These are phyloP conservation scores for Cepaea hortensis DNA, from an alignment of 2,888 invertebrate species.

Conservation along the genomic window DNA sequence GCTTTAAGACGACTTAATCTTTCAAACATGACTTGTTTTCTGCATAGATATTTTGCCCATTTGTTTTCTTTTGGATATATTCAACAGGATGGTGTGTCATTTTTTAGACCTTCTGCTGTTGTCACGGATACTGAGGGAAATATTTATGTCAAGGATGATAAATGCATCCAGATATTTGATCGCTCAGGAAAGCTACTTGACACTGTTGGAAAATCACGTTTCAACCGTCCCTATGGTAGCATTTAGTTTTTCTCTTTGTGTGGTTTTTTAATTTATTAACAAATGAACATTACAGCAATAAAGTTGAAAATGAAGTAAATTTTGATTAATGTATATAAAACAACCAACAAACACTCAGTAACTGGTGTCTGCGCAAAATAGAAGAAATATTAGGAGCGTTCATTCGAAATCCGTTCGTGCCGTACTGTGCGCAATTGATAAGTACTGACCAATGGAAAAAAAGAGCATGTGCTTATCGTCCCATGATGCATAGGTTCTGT, in stretches of 20 bases:
- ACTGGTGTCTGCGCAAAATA: too few species aligned
- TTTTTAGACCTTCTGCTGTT: constrained; percentile 67
- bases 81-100: constrained; percentile 23
- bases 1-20: too few species aligned
- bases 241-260: background rate
- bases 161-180: constrained; percentile 61
- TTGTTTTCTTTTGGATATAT: background rate
- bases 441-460: too few species aligned
- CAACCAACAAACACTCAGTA: too few species aligned
- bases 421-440: too few species aligned
- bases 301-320: too few species aligned
- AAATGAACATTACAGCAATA: background rate
- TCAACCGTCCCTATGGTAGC: constrained; percentile 65
- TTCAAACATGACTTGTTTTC: background rate
- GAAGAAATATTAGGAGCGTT: too few species aligned
- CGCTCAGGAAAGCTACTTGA: constrained; percentile 52
- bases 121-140: constrained; percentile 61
- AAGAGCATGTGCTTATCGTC: too few species aligned
- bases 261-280: background rate
- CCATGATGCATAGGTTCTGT: too few species aligned
- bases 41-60: background rate
- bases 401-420: too few species aligned
- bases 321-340: too few species aligned
- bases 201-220: constrained; percentile 55
- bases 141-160: constrained; percentile 69